Evolutionary conservation across 2,113 vertebrate species (phyloP).

Genomic region (Erythrolamprus reginae): DNA sequence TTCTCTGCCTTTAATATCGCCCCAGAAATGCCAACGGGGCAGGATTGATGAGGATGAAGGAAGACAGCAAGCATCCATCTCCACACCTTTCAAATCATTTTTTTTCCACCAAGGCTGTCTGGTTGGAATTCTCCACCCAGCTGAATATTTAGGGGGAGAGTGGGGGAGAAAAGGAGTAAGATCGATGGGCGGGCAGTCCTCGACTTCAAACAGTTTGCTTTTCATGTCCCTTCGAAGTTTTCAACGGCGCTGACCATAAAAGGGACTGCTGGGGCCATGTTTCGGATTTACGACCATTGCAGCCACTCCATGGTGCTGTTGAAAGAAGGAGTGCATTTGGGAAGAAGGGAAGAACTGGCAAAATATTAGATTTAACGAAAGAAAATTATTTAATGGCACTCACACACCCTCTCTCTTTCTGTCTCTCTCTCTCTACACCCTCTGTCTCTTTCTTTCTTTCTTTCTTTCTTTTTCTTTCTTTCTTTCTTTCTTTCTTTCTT

Average conservation of each 20-base stretch:
- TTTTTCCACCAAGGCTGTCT: background rate
- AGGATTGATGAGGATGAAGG: slow-evolving; percentile 9
- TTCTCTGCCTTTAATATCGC: background rate
- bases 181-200: too few species aligned
- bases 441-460: too few species aligned
- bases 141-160: background rate
- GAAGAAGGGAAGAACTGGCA: too few species aligned
- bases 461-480: too few species aligned
- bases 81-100: background rate
- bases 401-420: too few species aligned
- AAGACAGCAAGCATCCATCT: slow-evolving; percentile 1
- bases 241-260: background rate
- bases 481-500: accelerated
- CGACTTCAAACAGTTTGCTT: background rate
- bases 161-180: background rate
- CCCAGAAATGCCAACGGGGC: background rate
- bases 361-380: too few species aligned
- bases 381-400: too few species aligned
- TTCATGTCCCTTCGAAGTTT: background rate
- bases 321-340: too few species aligned
- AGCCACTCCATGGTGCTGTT: too few species aligned
- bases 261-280: too few species aligned
- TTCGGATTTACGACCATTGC: too few species aligned
- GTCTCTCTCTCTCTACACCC: too few species aligned
- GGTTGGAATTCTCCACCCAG: background rate